phyloP scores from a whole-genome alignment of 2,888 invertebrate species.

The Drosophila mercatorum region DNA sequence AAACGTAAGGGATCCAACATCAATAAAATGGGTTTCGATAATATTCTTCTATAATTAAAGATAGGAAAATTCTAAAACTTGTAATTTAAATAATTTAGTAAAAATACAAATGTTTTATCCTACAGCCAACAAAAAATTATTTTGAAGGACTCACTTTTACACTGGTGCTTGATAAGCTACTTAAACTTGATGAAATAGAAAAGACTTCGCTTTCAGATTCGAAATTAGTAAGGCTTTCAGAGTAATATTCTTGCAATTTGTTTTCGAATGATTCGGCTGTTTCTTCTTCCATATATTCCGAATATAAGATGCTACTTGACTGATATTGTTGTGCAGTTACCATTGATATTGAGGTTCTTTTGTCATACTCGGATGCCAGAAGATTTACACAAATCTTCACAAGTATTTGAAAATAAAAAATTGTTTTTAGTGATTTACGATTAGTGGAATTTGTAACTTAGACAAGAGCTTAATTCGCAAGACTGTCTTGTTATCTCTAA shows the following conservation, averaged over 20 bases:
- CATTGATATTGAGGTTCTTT: background rate
- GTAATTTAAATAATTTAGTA: too few relatives aligned
- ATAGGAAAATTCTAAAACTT: background rate
- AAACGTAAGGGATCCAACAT: slow-evolving; percentile 81
- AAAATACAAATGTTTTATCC: background rate
- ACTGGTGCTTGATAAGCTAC: background rate
- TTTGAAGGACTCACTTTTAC: background rate
- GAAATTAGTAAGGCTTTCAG: background rate
- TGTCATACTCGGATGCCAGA: slow-evolving; percentile 9
- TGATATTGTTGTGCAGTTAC: background rate
- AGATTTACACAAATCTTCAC: slow-evolving; percentile 27
- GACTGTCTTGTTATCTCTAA: too few relatives aligned
- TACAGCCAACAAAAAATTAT: background rate
- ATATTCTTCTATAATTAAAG: slow-evolving; percentile 16
- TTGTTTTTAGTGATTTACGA: background rate
- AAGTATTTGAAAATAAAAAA: background rate
- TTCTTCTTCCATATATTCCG: slow-evolving; percentile 6
- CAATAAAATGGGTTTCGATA: slow-evolving; percentile 81
- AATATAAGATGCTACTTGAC: background rate
- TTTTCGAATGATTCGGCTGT: background rate
- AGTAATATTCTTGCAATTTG: background rate
- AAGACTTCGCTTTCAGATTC: background rate
- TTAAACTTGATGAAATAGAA: background rate
- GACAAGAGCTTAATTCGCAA: too few relatives aligned
- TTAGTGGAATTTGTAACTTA: too few relatives aligned